These are phyloP conservation scores for Lysandra coridon DNA, from an alignment of 2,888 invertebrate genomes.

Conservation along the genomic window DNA sequence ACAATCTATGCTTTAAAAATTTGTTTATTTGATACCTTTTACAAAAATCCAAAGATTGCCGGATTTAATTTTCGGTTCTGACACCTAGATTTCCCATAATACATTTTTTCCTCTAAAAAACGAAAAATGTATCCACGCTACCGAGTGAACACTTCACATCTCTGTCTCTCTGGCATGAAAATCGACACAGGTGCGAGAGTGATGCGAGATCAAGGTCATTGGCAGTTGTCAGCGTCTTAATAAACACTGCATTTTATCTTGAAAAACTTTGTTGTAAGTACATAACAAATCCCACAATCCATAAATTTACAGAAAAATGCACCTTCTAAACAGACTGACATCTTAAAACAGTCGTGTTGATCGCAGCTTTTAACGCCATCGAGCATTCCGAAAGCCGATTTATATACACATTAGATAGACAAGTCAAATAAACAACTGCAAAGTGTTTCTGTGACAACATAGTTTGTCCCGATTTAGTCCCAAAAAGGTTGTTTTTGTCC, in stretches of 20 bases:
- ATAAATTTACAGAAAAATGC: background rate
- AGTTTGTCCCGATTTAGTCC: conserved; percentile 6
- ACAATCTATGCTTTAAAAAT: no score
- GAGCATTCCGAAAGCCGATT: background rate
- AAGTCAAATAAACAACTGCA: background rate
- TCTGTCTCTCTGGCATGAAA: no score
- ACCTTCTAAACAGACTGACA: background rate
- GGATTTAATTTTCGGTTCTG: no score
- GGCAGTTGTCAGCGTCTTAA: no score
- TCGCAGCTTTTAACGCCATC: background rate
- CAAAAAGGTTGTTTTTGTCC: conserved; percentile 12
- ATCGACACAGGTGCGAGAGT: no score
- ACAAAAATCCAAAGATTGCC: no score
- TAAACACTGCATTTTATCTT: background rate
- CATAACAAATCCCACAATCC: conserved; percentile 20
- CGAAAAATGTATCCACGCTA: no score
- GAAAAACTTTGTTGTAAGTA: background rate
- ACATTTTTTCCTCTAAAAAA: no score
- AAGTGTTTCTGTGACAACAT: conserved; percentile 11
- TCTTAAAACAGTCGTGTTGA: background rate
- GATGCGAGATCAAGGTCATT: no score
- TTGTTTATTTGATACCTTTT: no score
- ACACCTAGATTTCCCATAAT: no score
- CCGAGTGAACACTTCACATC: no score
- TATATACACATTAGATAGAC: background rate